phyloP scores from a whole-genome alignment of 2,797 vertebrate genomes.

The Scolopax bukidnonensis region DNA sequence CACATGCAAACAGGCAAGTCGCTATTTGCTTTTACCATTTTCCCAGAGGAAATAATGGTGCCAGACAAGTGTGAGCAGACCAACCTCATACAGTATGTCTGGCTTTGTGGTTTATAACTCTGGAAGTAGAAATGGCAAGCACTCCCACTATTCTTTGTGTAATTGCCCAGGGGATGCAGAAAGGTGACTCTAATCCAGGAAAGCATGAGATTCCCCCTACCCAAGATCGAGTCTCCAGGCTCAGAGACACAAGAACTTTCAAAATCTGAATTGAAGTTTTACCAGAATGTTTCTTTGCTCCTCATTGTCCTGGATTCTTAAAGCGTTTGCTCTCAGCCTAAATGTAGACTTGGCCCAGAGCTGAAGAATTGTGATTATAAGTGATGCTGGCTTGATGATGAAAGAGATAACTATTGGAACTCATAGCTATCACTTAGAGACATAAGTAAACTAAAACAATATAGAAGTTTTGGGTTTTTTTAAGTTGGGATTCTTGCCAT shows the following conservation, averaged over 20 bases:
- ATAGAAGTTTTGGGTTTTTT: neutral
- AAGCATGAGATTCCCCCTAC: neutral
- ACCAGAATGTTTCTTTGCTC: neutral
- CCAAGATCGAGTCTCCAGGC: neutral
- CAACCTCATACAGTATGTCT: neutral
- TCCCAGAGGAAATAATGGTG: constrained; percentile 62
- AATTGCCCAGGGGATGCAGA: neutral
- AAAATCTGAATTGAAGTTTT: neutral
- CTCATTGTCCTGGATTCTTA: neutral
- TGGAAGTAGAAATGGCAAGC: neutral
- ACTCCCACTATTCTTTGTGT: neutral
- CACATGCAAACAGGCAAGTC: constrained; percentile 56
- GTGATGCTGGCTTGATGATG: neutral
- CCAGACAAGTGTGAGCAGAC: constrained; percentile 63
- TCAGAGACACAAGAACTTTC: neutral
- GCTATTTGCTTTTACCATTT: constrained; percentile 58
- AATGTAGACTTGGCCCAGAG: neutral
- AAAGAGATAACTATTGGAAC: neutral
- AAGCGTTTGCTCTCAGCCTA: neutral
- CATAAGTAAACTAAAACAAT: neutral
- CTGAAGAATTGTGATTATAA: neutral
- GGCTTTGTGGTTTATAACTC: neutral
- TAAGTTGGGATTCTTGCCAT: neutral
- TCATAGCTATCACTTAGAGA: neutral
- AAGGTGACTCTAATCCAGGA: neutral